These are phyloP conservation scores for Parnassius smintheus DNA, from an alignment of 2,888 invertebrate genomes.

Conservation along the genomic window DNA sequence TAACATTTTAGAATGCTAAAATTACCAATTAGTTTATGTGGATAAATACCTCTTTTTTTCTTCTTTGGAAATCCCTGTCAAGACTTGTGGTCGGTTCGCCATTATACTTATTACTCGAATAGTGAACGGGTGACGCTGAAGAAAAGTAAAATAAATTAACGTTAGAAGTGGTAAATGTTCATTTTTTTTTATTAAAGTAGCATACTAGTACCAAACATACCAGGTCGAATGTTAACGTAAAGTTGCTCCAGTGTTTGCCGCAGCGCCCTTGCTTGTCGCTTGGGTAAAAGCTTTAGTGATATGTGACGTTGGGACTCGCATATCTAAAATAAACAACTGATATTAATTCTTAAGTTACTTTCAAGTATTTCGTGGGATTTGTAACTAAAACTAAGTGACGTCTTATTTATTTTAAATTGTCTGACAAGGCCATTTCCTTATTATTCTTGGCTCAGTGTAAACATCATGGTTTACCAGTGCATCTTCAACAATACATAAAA, in stretches of 20 bases:
- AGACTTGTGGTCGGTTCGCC: slow-evolving; percentile 84
- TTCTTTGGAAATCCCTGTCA: slow-evolving; percentile 90
- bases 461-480: no score
- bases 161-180: neutral
- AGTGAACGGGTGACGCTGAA: slow-evolving; percentile 72
- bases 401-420: no score
- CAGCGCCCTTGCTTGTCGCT: slow-evolving; percentile 91
- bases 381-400: no score
- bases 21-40: no score
- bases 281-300: slow-evolving; percentile 90
- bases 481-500: no score
- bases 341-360: no score
- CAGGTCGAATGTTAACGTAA: slow-evolving; percentile 82
- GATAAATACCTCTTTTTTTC: slow-evolving; percentile 86
- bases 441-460: no score
- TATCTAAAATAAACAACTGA: slow-evolving; percentile 77
- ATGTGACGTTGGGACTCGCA: slow-evolving; percentile 94
- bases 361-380: no score
- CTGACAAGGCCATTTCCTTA: no score
- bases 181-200: neutral
- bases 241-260: slow-evolving; percentile 89
- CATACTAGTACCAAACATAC: slow-evolving; percentile 40
- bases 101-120: slow-evolving; percentile 64
- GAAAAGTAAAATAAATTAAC: slow-evolving; percentile 20
- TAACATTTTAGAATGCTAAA: no score